Conservation (phyloP, 2,113 vertebrate species). For the Rhizomys pruinosus region DNA sequence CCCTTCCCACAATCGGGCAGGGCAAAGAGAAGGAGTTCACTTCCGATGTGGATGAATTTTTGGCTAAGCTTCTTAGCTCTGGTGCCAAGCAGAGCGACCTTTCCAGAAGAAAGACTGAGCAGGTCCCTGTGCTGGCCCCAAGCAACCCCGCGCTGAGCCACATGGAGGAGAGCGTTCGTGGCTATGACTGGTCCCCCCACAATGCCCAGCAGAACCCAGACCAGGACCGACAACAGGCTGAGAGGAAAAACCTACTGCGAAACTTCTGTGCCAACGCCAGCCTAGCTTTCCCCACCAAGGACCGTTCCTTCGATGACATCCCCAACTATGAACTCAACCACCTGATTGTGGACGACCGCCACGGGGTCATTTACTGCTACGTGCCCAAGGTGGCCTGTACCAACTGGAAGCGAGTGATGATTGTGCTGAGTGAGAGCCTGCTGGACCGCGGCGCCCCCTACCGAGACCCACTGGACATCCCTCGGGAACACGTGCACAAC, state of each 20-base stretch:
- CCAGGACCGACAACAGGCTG: slow-evolving; percentile 89
- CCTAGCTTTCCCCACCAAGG: slow-evolving; percentile 93
- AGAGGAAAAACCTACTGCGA: slow-evolving; percentile 87
- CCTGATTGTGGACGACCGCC: slow-evolving; percentile 97
- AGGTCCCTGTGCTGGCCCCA: slow-evolving; percentile 82
- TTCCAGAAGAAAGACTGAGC: slow-evolving; percentile 70
- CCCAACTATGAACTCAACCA: slow-evolving; percentile 97
- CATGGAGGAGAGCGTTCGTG: slow-evolving; percentile 91
- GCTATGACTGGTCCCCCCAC: slow-evolving; percentile 92
- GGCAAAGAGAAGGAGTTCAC: slow-evolving; percentile 83
- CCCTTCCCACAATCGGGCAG: slow-evolving; percentile 54
- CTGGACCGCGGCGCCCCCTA: slow-evolving; percentile 92
- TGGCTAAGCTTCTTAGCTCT: slow-evolving; percentile 89
- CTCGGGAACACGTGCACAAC: slow-evolving; percentile 93
- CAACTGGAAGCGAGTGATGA: slow-evolving; percentile 99
- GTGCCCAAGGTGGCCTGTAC: slow-evolving; percentile 98
- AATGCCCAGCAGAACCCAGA: slow-evolving; percentile 86
- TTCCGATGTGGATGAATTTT: slow-evolving; percentile 91
- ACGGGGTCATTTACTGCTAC: slow-evolving; percentile 97
- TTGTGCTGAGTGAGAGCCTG: slow-evolving; percentile 95
- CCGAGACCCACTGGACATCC: slow-evolving; percentile 93
- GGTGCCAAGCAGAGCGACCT: slow-evolving; percentile 60
- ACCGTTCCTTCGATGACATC: slow-evolving; percentile 96
- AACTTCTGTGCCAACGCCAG: slow-evolving; percentile 92
- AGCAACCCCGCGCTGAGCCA: slow-evolving; percentile 82